Evolutionary conservation across 2,797 vertebrate genomes (phyloP).

Genomic region (Pseudochaenichthys georgianus): DNA sequence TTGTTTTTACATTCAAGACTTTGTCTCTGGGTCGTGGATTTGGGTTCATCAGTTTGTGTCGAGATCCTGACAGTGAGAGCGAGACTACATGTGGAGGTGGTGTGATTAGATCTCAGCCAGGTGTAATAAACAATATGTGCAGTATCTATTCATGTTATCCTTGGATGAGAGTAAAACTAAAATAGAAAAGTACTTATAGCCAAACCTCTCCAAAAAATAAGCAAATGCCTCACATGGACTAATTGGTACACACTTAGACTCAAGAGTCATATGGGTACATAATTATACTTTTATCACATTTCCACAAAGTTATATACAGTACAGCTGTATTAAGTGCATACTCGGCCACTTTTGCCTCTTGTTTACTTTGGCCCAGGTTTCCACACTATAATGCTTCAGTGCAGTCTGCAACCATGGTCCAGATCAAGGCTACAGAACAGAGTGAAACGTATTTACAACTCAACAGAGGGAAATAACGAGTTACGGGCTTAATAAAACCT

Average conservation of each 20-base stretch:
- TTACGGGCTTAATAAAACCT: too few relatives aligned
- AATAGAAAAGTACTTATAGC: neutral
- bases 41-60: too few relatives aligned
- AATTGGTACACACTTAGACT: neutral
- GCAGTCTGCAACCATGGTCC: too few relatives aligned
- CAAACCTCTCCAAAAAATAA: neutral
- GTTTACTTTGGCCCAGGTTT: neutral
- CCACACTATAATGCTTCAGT: neutral
- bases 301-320: too few relatives aligned
- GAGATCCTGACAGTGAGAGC: neutral
- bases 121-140: neutral
- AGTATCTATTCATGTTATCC: neutral
- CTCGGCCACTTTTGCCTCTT: too few relatives aligned
- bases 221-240: neutral
- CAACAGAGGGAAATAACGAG: neutral
- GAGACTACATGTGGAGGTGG: neutral
- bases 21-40: too few relatives aligned
- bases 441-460: constrained; percentile 16
- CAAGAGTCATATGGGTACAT: neutral
- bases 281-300: neutral
- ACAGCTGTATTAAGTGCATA: too few relatives aligned
- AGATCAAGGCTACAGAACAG: neutral
- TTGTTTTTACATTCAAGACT: too few relatives aligned
- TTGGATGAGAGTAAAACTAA: neutral
- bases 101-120: constrained; percentile 4